A percentile compares a stretch with the other conserved stretches of the same genome.
These are phyloP conservation scores for Coremacera marginata DNA, from an alignment of 2,888 invertebrate species.

Conservation along the genomic window DNA sequence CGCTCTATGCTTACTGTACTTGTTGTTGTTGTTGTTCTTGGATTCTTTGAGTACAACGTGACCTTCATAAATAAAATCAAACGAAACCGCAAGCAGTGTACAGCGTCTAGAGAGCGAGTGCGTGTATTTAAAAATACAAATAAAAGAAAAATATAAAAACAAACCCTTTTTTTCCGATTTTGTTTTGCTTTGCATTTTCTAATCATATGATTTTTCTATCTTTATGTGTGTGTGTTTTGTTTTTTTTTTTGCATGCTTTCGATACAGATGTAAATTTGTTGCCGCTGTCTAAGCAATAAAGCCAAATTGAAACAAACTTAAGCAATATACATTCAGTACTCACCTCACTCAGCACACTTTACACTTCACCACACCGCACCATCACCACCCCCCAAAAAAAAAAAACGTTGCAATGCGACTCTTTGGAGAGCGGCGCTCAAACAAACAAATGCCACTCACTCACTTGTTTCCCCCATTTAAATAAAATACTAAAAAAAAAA, in stretches of 20 bases:
- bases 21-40: neutral
- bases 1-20: neutral
- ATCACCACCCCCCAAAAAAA: neutral
- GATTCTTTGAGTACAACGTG: no score
- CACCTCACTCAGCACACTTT: constrained; percentile 9
- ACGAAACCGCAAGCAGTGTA: constrained; percentile 3
- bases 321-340: neutral
- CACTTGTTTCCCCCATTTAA: constrained; percentile 20
- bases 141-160: constrained; percentile 39
- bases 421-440: constrained; percentile 39
- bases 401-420: neutral
- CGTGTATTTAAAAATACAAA: constrained; percentile 27
- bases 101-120: neutral
- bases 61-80: neutral
- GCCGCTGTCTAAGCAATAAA: constrained; percentile 22
- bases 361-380: constrained; percentile 1
- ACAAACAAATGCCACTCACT: constrained; percentile 39
- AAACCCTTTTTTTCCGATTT: constrained; percentile 52
- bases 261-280: constrained; percentile 11
- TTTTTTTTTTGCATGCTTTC: constrained; percentile 35
- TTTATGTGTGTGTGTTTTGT: constrained; percentile 4
- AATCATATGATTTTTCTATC: constrained; percentile 37
- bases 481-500: constrained; percentile 4
- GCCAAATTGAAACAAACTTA: constrained; percentile 17
- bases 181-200: constrained; percentile 55